These are phyloP conservation scores for Nematopogon swammerdamellus DNA, from an alignment of 2,888 invertebrate species.

Conservation along the genomic window DNA sequence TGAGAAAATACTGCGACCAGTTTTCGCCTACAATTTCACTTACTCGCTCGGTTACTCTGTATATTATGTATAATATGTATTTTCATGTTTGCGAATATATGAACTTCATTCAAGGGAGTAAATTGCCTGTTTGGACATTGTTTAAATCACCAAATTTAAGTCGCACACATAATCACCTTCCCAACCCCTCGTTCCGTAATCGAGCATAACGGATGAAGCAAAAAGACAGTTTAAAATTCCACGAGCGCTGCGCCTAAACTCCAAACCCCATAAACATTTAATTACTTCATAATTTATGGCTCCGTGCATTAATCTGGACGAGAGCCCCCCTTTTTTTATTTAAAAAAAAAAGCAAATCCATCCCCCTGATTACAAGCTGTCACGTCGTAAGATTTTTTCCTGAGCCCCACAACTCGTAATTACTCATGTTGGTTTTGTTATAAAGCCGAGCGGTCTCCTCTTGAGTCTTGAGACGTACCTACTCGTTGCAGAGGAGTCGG, in stretches of 20 bases:
- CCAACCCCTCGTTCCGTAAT: too few species aligned
- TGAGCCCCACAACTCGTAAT: slow-evolving; percentile 48
- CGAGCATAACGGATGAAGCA: background rate
- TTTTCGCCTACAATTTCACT: too few species aligned
- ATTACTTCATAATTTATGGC: slow-evolving; percentile 48
- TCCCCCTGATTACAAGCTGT: slow-evolving; percentile 55
- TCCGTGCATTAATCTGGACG: slow-evolving; percentile 32
- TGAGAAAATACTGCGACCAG: too few species aligned
- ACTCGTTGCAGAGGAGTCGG: too few species aligned
- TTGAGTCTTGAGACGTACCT: slow-evolving; percentile 45
- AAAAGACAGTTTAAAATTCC: background rate
- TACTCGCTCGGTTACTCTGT: too few species aligned
- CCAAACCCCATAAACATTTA: slow-evolving; percentile 37
- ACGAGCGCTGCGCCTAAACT: slow-evolving; percentile 10
- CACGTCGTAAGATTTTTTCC: slow-evolving; percentile 51
- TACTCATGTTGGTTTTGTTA: slow-evolving; percentile 37
- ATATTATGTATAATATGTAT: too few species aligned
- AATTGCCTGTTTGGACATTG: too few species aligned
- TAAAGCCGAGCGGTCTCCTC: slow-evolving; percentile 23
- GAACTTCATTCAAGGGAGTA: too few species aligned
- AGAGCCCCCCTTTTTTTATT: slow-evolving; percentile 15
- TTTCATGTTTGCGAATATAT: too few species aligned
- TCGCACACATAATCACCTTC: too few species aligned
- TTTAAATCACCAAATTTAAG: too few species aligned
- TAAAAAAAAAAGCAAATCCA: slow-evolving; percentile 39